Evolutionary conservation across 1,140 invertebrate genomes (phyloP), one percentile per base, ranked within the genome.

Genomic region (Drosophila seguyi): DNA sequence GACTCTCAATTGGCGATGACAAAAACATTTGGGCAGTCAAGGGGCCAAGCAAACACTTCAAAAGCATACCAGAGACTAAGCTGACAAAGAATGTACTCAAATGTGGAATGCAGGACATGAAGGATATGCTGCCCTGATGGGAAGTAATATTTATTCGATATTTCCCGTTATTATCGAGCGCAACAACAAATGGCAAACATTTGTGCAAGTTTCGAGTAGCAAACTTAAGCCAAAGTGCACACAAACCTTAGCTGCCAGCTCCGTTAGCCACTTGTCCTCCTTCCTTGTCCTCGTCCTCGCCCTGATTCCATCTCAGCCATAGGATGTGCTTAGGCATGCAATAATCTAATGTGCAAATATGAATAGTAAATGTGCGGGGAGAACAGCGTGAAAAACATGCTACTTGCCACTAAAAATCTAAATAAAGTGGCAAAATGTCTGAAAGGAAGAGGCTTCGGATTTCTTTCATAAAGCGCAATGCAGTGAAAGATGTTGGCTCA

Each of bases 281-380:
- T 16, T 39, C 13, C 42, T 53, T 31, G 27, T 22, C 8, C 29
- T 42, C 27, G 20, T 22, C 2, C 52, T 61, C 6, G 13, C 50
- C 18, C 65, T 31, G 34, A 25, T 42, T 41, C 36, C 36, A 25
- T 34, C 34, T 41, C 16, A 22, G n/a, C 36, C 55, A 61, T 14
- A 39, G 80, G 59, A 81, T 69, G 66, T 90, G 81, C 85, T 84
- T 81, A 81, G 75, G 78, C 81, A 81, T 86, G 86, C 85, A 90
- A 90, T 90, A 90, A 90, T 90, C 85, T 90, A 85, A 90, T 90
- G 85, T 81, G 74, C 79, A 90, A 90, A 90, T 90, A 90, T 90
- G 81, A 81, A 80, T 79, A 57, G 83, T 73, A 87, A 88, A 66
- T 77, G 66, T 68, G 61, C 48, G 31, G 48, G 77, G 47, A 50